phyloP scores from a whole-genome alignment of 2,888 invertebrate genomes.

The Iphiclides podalirius region DNA sequence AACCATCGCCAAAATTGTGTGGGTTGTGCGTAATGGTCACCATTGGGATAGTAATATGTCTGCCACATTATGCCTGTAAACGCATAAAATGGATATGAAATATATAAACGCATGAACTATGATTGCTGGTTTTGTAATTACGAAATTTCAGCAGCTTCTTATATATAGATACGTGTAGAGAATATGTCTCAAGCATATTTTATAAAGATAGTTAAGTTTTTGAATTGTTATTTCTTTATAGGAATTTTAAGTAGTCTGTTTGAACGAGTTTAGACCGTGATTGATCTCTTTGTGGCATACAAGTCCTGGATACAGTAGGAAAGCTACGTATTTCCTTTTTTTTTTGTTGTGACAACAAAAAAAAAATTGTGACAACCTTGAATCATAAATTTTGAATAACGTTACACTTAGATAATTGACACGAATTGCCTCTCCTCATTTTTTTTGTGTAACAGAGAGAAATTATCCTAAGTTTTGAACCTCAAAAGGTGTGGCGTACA shows the following conservation, averaged over 20 bases:
- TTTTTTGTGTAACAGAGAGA: background rate
- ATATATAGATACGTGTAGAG: background rate
- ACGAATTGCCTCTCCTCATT: too few species aligned
- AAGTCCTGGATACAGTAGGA: background rate
- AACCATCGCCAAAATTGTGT: background rate
- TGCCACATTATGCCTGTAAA: background rate
- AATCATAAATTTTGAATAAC: too few species aligned
- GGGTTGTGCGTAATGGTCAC: too few species aligned
- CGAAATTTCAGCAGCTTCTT: background rate
- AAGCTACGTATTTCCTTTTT: background rate
- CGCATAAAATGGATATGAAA: background rate
- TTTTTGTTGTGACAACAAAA: too few species aligned
- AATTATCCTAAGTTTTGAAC: background rate
- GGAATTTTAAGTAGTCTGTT: constrained; percentile 1
- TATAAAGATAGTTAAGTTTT: background rate
- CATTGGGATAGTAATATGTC: background rate
- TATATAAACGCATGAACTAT: too few species aligned
- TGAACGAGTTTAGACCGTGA: background rate
- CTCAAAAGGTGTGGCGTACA: constrained; percentile 22
- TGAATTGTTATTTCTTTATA: constrained; percentile 13
- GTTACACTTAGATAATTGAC: too few species aligned
- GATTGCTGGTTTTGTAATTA: background rate
- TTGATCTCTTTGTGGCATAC: constrained; percentile 8
- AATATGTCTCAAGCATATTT: background rate
- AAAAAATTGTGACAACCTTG: background rate